Evolutionary conservation across 2,888 invertebrate species (phyloP), one percentile per base, ranked within the genome.

Genomic region (Antheraea assamensis): DNA sequence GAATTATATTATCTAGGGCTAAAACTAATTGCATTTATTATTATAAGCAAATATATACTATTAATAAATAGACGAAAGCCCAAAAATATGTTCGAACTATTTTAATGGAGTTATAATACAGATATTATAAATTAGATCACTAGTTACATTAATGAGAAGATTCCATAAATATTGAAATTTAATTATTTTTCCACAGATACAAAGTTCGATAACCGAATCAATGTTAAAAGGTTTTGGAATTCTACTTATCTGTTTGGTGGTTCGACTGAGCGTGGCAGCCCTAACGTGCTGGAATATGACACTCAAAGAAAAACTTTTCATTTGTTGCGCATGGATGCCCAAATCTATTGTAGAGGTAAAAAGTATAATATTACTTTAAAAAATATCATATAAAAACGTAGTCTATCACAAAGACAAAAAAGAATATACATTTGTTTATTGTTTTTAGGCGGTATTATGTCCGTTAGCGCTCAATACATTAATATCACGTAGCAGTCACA

Each of bases 321-420:
- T 97, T 27, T 95, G 96, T 74, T 90, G 96, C 76, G 95, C 96
- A 2, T 97, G 97, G 96, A 90, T 96, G 64, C 96, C 97, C 0
- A 97, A 97, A 83, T 96, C 96, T 58, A 96, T 97, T 74, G 97
- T 97, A 1, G 96, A 96, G 95, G 97, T 95, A 83, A 72, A 76
- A 71, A 70, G 19, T 27, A n/a, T 15, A 58, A 19, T 72, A 8
- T 58, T 21, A 42, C 31, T 17, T 52, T 17, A 49, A n/a, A 21
- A 21, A 24, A 58, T n/a, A 24, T 3, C n/a, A 58, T 8, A 58
- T n/a, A 58, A 58, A 58, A 58, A 58, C 21, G 4, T 10, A 2
- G 24, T 58, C 1, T 58, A 24, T 58, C n/a, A 2, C 10, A 30
- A 64, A 17, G 19, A 30, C 19, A 31, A 8, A 55, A 5, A 8